Percentiles rank a stretch among this genome's conserved stretches.
Conservation (phyloP, 2,888 invertebrate species). For the Limnephilus marmoratus region DNA sequence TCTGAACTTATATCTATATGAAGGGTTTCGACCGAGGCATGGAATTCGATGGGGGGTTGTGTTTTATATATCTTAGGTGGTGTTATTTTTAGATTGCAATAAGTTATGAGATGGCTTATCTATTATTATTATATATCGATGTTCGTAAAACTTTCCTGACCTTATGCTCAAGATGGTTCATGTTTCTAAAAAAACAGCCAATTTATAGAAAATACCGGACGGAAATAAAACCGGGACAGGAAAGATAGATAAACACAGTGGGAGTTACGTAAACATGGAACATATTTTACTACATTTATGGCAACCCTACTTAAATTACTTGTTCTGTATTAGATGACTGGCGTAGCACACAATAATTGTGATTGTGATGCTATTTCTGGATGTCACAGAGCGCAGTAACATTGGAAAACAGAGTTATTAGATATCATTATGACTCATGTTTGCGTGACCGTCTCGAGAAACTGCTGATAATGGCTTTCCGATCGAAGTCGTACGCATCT, state of each 20-base stretch:
- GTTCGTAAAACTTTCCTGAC: neutral
- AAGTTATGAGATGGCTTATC: too few species aligned
- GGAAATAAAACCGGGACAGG: neutral
- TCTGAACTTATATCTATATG: too few species aligned
- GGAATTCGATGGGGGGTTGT: too few species aligned
- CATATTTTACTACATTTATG: neutral
- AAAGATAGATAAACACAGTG: neutral
- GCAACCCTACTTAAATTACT: neutral
- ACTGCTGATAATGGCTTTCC: slow-evolving; percentile 2
- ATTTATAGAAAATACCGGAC: neutral
- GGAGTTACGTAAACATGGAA: neutral
- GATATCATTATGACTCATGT: neutral
- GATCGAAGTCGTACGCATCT: neutral
- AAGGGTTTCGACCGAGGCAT: too few species aligned
- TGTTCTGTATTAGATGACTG: neutral
- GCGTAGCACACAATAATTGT: neutral
- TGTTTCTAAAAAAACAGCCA: neutral
- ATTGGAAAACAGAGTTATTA: neutral
- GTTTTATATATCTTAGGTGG: too few species aligned
- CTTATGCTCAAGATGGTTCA: neutral
- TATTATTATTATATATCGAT: neutral
- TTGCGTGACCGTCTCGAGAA: neutral
- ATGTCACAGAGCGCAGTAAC: neutral
- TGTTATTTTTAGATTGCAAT: too few species aligned
- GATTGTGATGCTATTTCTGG: neutral